phyloP scores from a whole-genome alignment of 2,888 invertebrate species.

The Acanthopleura granulata region DNA sequence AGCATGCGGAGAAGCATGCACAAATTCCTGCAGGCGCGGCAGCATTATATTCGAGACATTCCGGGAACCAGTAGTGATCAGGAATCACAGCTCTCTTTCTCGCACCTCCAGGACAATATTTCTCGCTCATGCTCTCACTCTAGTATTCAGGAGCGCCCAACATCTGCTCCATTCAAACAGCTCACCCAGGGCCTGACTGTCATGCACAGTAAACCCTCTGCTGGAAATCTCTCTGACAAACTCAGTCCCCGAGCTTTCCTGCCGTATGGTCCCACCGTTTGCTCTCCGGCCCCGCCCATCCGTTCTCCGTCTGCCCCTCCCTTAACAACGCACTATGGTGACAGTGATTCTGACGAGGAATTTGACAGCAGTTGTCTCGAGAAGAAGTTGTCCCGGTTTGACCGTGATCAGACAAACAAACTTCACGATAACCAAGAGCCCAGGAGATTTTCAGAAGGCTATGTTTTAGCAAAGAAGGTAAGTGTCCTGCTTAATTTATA shows the following conservation, averaged over 20 bases:
- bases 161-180: slow-evolving; percentile 50
- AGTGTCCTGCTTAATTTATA: slow-evolving; percentile 18
- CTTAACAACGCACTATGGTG: slow-evolving; percentile 38
- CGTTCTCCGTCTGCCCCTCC: slow-evolving; percentile 60
- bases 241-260: slow-evolving; percentile 56
- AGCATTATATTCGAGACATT: slow-evolving; percentile 39
- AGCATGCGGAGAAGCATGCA: slow-evolving; percentile 66
- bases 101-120: slow-evolving; percentile 14
- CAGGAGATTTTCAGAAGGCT: slow-evolving; percentile 46
- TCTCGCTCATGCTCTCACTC: slow-evolving; percentile 6
- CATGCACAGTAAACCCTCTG: slow-evolving; percentile 31
- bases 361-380: slow-evolving; percentile 19
- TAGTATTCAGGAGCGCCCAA: slow-evolving; percentile 34
- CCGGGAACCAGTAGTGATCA: slow-evolving; percentile 53
- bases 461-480: slow-evolving; percentile 38
- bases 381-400: slow-evolving; percentile 26
- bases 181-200: slow-evolving; percentile 31
- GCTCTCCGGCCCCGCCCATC: slow-evolving; percentile 22
- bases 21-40: slow-evolving; percentile 50
- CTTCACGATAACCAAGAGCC: slow-evolving; percentile 31
- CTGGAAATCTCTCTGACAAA: slow-evolving; percentile 47
- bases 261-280: slow-evolving; percentile 29
- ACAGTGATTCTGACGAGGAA: slow-evolving; percentile 23
- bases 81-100: not conserved
- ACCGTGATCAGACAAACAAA: slow-evolving; percentile 27